phyloP scores from a whole-genome alignment of 2,113 vertebrate genomes.

The Ellobius talpinus region DNA sequence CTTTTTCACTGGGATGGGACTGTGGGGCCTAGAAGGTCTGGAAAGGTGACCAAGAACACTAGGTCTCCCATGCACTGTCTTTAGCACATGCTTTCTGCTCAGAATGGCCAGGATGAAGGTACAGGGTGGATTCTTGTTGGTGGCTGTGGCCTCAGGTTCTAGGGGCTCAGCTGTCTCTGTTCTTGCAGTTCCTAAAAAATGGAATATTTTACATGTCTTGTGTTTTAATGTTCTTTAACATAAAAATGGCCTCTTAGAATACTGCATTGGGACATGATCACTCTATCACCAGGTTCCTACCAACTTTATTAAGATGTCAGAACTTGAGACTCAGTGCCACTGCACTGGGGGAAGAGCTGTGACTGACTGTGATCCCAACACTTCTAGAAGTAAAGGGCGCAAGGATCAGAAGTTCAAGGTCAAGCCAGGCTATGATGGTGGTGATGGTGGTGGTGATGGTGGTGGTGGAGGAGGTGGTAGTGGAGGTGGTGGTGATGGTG shows the following conservation, averaged over 20 bases:
- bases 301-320: not conserved
- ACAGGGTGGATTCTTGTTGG: not conserved
- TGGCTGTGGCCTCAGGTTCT: not conserved
- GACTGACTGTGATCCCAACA: not conserved
- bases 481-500: not conserved
- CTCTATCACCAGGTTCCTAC: not conserved
- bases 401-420: not conserved
- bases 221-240: not conserved
- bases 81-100: not conserved
- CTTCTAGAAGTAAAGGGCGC: not conserved
- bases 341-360: not conserved
- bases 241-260: not conserved
- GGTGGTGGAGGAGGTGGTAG: no score
- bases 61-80: not conserved
- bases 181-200: not conserved
- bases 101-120: no score
- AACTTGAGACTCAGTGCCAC: accelerated
- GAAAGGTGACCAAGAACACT: no score
- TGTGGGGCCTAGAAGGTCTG: not conserved
- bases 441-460: not conserved
- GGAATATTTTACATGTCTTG: accelerated
- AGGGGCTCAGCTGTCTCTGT: no score
- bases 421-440: not conserved
- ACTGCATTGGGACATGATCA: not conserved
- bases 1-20: not conserved